Evolutionary conservation across 2,888 invertebrate genomes (phyloP).

Genomic region (Philonicus albiceps): DNA sequence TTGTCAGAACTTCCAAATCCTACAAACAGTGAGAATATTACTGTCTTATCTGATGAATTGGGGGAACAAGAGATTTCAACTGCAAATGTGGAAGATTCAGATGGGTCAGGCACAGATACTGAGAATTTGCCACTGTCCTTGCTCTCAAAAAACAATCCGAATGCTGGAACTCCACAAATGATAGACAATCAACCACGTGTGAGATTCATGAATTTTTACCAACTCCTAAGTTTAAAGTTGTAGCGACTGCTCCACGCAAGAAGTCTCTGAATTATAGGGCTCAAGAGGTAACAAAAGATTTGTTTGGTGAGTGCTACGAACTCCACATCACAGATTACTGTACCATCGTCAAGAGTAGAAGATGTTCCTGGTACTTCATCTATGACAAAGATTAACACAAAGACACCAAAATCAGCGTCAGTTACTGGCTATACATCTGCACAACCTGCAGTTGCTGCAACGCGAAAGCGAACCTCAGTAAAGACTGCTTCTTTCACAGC

Average conservation of each 20-base stretch:
- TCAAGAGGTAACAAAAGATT: conserved; percentile 37
- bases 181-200: conserved; percentile 31
- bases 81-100: neutral
- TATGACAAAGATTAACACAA: neutral
- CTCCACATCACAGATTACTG: neutral
- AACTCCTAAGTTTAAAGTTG: conserved; percentile 40
- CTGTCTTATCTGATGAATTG: neutral
- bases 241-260: conserved; percentile 27
- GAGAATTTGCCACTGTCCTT: conserved; percentile 2
- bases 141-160: neutral
- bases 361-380: conserved; percentile 6
- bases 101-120: neutral
- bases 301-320: conserved; percentile 32
- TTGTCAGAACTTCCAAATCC: neutral
- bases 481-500: neutral
- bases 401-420: neutral
- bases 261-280: conserved; percentile 37
- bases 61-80: neutral
- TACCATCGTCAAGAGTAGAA: conserved; percentile 6
- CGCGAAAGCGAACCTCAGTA: neutral
- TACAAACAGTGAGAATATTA: neutral
- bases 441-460: neutral
- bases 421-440: neutral
- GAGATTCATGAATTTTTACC: conserved; percentile 19
- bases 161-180: conserved; percentile 32